Evolutionary conservation across 1,140 invertebrate species (phyloP).

Genomic region (Ephestia elutella): DNA sequence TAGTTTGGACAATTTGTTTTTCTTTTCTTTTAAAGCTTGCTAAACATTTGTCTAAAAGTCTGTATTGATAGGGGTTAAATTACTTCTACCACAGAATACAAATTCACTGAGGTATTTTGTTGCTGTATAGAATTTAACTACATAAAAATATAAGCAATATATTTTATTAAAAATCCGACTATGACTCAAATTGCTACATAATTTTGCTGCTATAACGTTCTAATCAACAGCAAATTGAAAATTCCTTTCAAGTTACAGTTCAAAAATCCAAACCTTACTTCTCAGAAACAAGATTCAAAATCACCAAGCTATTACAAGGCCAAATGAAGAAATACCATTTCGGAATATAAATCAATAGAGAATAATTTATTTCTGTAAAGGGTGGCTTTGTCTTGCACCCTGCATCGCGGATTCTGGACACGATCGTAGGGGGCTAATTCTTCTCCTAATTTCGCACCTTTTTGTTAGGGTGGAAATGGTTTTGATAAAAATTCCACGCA

Average conservation of each 20-base stretch:
- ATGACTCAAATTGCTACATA: too few species aligned
- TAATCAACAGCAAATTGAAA: not conserved
- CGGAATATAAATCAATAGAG: slow-evolving; percentile 38
- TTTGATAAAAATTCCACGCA: slow-evolving; percentile 54
- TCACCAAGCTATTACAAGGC: not conserved
- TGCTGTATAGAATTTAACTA: not conserved
- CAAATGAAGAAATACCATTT: slow-evolving; percentile 32
- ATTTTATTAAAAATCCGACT: too few species aligned
- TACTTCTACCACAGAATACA: too few species aligned
- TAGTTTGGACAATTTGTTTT: not conserved
- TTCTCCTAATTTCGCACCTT: slow-evolving; percentile 70
- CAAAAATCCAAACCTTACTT: slow-evolving; percentile 39
- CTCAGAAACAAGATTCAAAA: not conserved
- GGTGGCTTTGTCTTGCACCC: slow-evolving; percentile 27
- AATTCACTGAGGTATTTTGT: too few species aligned
- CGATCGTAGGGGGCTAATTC: slow-evolving; percentile 59
- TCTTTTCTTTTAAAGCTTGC: too few species aligned
- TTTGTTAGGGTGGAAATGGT: slow-evolving; percentile 62
- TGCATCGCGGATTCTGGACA: slow-evolving; percentile 50
- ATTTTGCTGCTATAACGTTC: slow-evolving; percentile 24
- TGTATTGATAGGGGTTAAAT: too few species aligned
- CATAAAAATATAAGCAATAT: not conserved
- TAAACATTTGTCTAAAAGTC: too few species aligned
- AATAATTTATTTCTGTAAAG: slow-evolving; percentile 24
- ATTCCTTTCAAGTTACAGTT: slow-evolving; percentile 30